These are phyloP conservation scores for Cynopterus brachyotis DNA, from an alignment of 2,113 vertebrate species.

Conservation along the genomic window DNA sequence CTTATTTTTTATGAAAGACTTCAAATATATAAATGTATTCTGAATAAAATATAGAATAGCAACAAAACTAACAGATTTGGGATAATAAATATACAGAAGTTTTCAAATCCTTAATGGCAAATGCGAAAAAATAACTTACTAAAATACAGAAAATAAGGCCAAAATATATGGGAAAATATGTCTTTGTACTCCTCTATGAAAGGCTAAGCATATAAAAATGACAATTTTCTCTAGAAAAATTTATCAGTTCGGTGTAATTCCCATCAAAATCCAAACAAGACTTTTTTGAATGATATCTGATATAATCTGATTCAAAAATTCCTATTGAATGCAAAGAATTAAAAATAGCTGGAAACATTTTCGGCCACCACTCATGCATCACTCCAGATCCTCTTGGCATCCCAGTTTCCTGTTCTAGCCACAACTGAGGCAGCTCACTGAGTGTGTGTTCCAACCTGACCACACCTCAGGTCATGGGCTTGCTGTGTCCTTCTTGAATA, in stretches of 20 bases:
- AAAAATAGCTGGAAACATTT: neutral
- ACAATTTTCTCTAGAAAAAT: neutral
- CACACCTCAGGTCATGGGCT: neutral
- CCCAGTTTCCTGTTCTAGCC: neutral
- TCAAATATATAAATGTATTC: neutral
- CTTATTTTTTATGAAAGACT: neutral
- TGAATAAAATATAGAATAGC: neutral
- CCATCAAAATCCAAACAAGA: neutral
- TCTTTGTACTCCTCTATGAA: neutral
- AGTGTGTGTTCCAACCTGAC: fast-evolving
- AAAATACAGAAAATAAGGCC: neutral
- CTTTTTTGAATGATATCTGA: neutral
- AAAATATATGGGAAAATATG: neutral
- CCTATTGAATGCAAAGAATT: neutral
- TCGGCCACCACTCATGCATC: neutral
- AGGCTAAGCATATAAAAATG: neutral
- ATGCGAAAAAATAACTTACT: neutral
- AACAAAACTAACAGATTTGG: neutral
- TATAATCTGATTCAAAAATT: neutral
- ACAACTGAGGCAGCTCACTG: neutral
- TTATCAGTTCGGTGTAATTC: neutral
- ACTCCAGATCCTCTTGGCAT: neutral
- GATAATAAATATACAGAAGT: neutral
- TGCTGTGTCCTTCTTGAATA: neutral
- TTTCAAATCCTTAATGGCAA: neutral